These are phyloP conservation scores for Aethes cnicana DNA, from an alignment of 2,888 invertebrate species.

Conservation along the genomic window DNA sequence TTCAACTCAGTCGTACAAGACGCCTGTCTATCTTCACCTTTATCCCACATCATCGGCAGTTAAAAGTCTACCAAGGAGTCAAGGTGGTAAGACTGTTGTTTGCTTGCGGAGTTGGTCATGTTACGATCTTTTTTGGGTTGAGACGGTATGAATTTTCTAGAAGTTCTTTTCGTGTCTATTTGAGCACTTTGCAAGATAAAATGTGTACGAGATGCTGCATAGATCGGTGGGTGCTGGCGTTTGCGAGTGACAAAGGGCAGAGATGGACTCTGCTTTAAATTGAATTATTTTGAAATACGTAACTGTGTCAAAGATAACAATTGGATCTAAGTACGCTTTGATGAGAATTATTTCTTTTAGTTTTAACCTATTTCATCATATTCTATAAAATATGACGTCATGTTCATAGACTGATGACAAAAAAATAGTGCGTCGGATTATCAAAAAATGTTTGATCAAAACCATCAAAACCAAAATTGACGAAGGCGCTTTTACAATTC, in stretches of 20 bases:
- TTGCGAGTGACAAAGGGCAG: constrained; percentile 52
- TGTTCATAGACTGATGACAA: too few species aligned
- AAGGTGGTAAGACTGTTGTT: constrained; percentile 29
- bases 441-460: too few species aligned
- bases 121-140: constrained; percentile 40
- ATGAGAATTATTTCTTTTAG: too few species aligned
- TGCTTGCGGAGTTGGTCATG: not conserved
- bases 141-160: constrained; percentile 72
- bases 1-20: constrained; percentile 62
- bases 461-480: too few species aligned
- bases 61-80: constrained; percentile 35
- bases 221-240: constrained; percentile 72
- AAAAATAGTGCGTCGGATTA: too few species aligned
- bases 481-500: too few species aligned
- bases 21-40: constrained; percentile 46
- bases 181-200: constrained; percentile 81
- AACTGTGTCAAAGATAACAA: too few species aligned
- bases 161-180: constrained; percentile 78
- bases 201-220: constrained; percentile 72
- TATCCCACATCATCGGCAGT: constrained; percentile 22
- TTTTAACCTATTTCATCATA: too few species aligned
- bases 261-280: constrained; percentile 55
- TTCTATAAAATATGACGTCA: too few species aligned
- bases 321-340: too few species aligned
- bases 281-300: too few species aligned